Evolutionary conservation across 1,140 invertebrate species (phyloP).

Genomic region (Oedothorax gibbosus): DNA sequence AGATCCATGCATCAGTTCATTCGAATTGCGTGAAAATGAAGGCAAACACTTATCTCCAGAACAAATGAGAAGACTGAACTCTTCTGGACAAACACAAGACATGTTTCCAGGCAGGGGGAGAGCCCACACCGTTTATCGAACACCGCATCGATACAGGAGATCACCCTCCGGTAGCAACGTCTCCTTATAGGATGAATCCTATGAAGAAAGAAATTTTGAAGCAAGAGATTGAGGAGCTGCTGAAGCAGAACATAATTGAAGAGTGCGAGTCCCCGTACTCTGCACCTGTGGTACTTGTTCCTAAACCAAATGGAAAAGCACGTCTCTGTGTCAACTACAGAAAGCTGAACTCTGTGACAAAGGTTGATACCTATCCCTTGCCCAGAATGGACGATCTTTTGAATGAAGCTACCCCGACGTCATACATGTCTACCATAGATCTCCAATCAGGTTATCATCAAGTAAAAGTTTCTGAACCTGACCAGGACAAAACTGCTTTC

Average conservation of each 20-base stretch:
- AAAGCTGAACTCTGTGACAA: conserved; percentile 61
- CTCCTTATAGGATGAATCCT: neutral
- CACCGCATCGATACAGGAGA: conserved; percentile 3
- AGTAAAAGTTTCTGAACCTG: conserved; percentile 65
- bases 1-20: conserved; percentile 1
- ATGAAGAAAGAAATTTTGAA: neutral
- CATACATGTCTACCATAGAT: conserved; percentile 67
- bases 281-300: conserved; percentile 63
- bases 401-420: neutral
- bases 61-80: no score
- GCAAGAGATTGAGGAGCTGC: conserved; percentile 62
- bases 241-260: conserved; percentile 48
- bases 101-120: neutral
- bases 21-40: neutral
- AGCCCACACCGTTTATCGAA: neutral
- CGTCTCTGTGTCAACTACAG: conserved; percentile 67
- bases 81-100: no score
- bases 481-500: conserved; percentile 70
- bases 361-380: conserved; percentile 7
- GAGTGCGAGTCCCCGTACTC: conserved; percentile 28
- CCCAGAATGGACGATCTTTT: neutral
- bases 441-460: conserved; percentile 71
- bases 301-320: conserved; percentile 62
- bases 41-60: no score
- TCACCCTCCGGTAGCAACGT: neutral